A percentile compares a stretch with the other conserved stretches of the same genome.
phyloP scores from a whole-genome alignment of 64 coral and sea anemone species.

The Platygyra sinensis region DNA sequence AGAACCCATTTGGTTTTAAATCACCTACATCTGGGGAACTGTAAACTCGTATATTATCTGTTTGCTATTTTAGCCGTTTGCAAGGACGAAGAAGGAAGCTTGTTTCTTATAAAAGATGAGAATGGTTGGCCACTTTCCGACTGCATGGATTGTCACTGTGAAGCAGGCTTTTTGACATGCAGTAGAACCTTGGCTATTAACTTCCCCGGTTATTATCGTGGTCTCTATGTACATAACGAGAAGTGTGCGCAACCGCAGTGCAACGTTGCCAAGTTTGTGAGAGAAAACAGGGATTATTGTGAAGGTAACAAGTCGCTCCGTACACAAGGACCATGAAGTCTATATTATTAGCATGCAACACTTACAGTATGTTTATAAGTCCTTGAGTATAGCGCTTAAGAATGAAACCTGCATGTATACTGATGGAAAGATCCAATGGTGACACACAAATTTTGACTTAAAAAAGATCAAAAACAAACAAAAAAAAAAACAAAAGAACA shows the following conservation, averaged over 20 bases:
- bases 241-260: conserved; percentile 15
- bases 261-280: conserved; percentile 2
- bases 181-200: background rate
- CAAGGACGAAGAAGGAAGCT: conserved; percentile 6
- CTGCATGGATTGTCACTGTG: background rate
- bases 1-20: too few species aligned
- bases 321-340: background rate
- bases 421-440: too few species aligned
- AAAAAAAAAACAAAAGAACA: too few species aligned
- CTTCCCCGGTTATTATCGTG: background rate
- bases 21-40: too few species aligned
- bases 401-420: too few species aligned
- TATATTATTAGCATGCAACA: background rate
- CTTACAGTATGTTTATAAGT: too few species aligned
- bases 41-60: background rate
- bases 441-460: too few species aligned
- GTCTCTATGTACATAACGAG: background rate
- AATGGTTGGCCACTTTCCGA: background rate
- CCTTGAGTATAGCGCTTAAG: too few species aligned
- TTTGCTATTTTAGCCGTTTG: background rate
- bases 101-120: background rate
- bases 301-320: background rate
- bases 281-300: background rate
- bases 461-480: background rate
- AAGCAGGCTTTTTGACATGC: background rate